Evolutionary conservation across 1,140 invertebrate genomes (phyloP), one percentile per base, ranked within the genome.

Genomic region (Anoplophora glabripennis): DNA sequence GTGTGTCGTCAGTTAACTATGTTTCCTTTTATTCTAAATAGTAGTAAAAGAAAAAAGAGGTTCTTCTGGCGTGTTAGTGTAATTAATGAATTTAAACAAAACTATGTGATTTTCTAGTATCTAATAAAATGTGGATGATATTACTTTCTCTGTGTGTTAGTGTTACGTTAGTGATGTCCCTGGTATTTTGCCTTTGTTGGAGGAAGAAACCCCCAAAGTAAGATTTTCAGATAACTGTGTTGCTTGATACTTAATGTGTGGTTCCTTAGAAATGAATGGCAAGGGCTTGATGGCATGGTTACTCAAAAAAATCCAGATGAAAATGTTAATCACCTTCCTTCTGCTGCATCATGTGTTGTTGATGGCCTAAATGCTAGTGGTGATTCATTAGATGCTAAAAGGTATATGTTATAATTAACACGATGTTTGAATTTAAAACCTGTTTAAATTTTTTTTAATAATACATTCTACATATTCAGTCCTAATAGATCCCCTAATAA

Each of bases 301-400:
- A 81, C 78, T 48, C 70, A 79, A 54, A 81, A 79, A 68, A 80
- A 81, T 69, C 79, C 78, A 11, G 80, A 81, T 65, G 79, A 81
- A 48, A 75, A 80, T 52, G 69, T 76, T 34, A 75, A 78, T 61
- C 77, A 79, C 57, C 73, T 79, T 49, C 77, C 69, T 51, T 68
- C 71, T 48, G 62, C 65, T 52, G 62, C 69, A 55, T 41, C 67
- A 11, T 59, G 57, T 62, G 61, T 63, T 41, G 57, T 62, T 65
- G 65, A 70, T 48, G 54, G 54, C 45, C 21, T 60, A 1, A 60
- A 63, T 63, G 48, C 57, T 68, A 68, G 14, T 72, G 75, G 51
- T 62, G 75, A 47, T 71, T 69, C 66, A 59, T 69, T 51, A 72
- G 65, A 69, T 63, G 41, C 57, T 57, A 62, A 69, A 69, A 70